Base-by-base conservation (phyloP, 1,140 invertebrate species). In the Dryas iulia region DNA sequence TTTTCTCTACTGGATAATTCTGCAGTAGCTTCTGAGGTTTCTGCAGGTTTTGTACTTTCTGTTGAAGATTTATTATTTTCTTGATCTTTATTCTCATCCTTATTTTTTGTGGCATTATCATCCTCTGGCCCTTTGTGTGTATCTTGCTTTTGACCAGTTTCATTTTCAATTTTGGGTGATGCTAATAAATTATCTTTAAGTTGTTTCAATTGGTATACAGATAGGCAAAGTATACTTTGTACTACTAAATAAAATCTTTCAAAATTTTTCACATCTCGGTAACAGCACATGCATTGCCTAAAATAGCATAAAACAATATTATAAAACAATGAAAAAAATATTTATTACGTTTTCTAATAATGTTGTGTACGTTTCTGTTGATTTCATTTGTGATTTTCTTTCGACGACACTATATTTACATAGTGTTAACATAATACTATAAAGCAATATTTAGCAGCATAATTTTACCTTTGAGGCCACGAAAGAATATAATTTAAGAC, bases 241-340 rank as follows among this genome's bases (percentile, higher is more conserved):
- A 97, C 96, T 60, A 98, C 92, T 79, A 96, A 93, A 88, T 97
- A 97, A 79, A 98, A 97, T 74, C 96, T 93, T 87, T 98, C 97
- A 92, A 97, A 97, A 83, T 98, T 98, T 88, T 97, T 97, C 61
- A 94, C 94, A 91, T 98, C 97, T 71, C 97, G 94, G 89, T 97
- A 98, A 91, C 96, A 97, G 89, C 97, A 98, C 95, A 97, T 97
- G 84, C 97, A 98, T 92, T 98, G 97, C 80, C 96, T 95, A 86
- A 73, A 93, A 94, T 60, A 66, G 59, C 10, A 18, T 18, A 14
- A 35, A 35, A 33, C 21, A 54, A n/a, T 53, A 33, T 56, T 30
- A 14, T 28, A 58, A 58, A 58, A 53, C 21, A 23, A n/a, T 1
- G 12, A 56, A 14, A n/a, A n/a, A 21, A 21, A 47, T 47, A 47